Base-by-base conservation (phyloP, 2,113 vertebrate species). In the Scophthalmus maximus region DNA sequence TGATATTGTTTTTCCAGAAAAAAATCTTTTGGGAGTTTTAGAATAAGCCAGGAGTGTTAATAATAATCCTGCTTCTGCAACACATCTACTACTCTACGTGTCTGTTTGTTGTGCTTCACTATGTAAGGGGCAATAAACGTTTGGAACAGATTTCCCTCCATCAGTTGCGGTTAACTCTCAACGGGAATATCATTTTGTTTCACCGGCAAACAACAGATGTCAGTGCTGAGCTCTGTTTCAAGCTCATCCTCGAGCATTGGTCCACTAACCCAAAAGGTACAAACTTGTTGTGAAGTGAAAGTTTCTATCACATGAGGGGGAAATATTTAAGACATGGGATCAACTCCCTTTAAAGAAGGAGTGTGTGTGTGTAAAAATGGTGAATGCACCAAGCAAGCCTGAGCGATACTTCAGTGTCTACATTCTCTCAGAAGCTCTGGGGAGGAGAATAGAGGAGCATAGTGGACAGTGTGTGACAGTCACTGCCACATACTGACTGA, bases 381-480 rank as follows among this genome's bases (percentile, higher is more conserved):
- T 55, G 58, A 51, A 30, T 30, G 11, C 5, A 55, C 7, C 29
- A 25, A 55, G 9, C 8, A 29, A 59, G 30, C 56, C n/a, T 25
- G 17, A 6, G 10, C n/a, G 26, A 34, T 26, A 22, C 2, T 34
- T 51, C n/a, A 47, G 4, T 23, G 22, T 81, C 12, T 47, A 29
- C 23, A 17, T 73, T 82, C 76, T 86, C 68, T 84, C 36, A 46
- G 67, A 79, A 14, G 0, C 36, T 14, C 12, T 14, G 12, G 36
- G 59, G 49, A 57, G 61, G 40, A 77, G 73, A 81, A 92, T 82
- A 84, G 76, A 84, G 81, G 63, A 74, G 51, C 46, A 59, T 79
- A 50, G 65, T 42, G 72, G 67, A 88, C 77, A 90, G 80, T 76
- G 82, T 85, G 86, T 90, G 88, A 91, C 86, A 86, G 84, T 86